Evolutionary conservation across 2,113 vertebrate genomes (phyloP), one percentile per base, ranked within the genome.

Genomic region (Rhabdomys dilectus): DNA sequence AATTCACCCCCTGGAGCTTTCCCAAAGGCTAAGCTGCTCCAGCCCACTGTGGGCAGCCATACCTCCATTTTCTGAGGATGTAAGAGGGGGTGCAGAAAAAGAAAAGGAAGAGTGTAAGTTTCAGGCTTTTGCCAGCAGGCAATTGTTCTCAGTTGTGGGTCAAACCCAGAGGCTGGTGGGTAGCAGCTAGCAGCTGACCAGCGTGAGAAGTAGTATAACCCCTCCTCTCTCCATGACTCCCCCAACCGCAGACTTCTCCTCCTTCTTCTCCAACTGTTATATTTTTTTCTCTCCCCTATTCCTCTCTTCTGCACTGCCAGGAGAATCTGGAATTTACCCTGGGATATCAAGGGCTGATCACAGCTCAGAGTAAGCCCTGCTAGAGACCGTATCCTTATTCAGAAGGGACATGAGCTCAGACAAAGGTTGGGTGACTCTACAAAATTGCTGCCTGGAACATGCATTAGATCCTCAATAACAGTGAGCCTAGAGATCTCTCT

Each of bases 1-100:
- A 0, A 7, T 9, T 2, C 9, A 48, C 56, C 1, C 12, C 19
- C 31, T 19, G 7, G 5, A 1, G 45, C 4, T 3, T 3, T 26
- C 88, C 48, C 31, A 12, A 9, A 77, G 48, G 66, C 29, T 1
- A 9, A 1, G 31, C 19, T 87, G 5, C 42, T 31, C 17, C 29
- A 34, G 45, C 6, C 39, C 39, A 21, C 29, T 36, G 4, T 36
- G 62, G 45, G 19, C 42, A 68, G 17, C 51, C 72, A 22, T 0
- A 0, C 29, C 3, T 84, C 77, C 62, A 0, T 26, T 17, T 78
- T 81, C 80, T 77, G 42, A 9, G 39, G 8, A 0, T 2, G 7
- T n/a, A 22, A 42, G 9, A 12, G 31, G 39, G 11, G 7, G 7
- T 77, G 4, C 24, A 12, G 81, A 76, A 31, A 21, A 64, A 64